phyloP scores from a whole-genome alignment of 2,113 vertebrate genomes.

The Etia nguti region DNA sequence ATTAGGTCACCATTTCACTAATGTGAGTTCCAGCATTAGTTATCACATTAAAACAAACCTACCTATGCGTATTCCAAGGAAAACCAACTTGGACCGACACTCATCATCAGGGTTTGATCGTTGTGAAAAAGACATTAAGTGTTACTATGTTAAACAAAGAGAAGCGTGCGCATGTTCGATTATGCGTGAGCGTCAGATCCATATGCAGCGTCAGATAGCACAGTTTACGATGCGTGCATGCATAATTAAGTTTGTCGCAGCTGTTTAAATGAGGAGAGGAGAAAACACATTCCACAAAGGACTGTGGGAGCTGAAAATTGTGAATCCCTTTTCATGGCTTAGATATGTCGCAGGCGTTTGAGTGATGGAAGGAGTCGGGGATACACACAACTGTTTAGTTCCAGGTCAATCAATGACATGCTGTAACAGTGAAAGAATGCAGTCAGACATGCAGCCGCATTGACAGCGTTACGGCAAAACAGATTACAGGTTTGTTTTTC shows the following conservation, averaged over 20 bases:
- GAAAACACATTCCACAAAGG: constrained; percentile 30
- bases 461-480: not conserved
- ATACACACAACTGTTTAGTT: not conserved
- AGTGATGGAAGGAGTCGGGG: not conserved
- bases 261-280: constrained; percentile 21
- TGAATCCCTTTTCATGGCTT: constrained; percentile 52
- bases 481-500: constrained; percentile 1
- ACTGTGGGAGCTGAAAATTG: constrained; percentile 10
- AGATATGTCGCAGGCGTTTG: constrained; percentile 23
- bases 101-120: not conserved
- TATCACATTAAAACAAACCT: constrained; percentile 12
- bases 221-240: constrained; percentile 1
- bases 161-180: not conserved
- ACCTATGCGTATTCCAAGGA: constrained; percentile 21
- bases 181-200: not conserved
- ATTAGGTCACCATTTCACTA: constrained; percentile 17
- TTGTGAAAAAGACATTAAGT: not conserved
- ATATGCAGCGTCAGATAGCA: not conserved
- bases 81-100: not conserved
- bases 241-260: constrained; percentile 40
- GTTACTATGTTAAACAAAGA: not conserved
- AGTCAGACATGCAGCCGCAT: not conserved
- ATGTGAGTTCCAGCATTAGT: not conserved
- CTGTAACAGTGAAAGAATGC: not conserved
- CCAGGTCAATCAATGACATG: not conserved